Evolutionary conservation across 2,888 invertebrate species (phyloP).

Genomic region (Steinernema hermaphroditum): DNA sequence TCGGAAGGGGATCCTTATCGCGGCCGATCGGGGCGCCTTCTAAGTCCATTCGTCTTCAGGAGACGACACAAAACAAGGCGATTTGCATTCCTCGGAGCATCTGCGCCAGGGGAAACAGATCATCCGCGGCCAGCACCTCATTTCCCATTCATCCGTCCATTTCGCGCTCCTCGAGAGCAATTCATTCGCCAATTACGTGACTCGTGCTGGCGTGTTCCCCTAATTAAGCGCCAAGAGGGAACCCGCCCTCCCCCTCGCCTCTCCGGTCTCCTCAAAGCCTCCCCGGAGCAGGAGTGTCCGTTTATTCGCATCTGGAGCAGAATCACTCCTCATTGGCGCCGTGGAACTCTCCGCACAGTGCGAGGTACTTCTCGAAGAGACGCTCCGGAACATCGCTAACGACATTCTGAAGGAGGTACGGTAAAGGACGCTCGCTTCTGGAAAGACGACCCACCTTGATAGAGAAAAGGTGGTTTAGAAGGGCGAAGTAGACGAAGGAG

Average conservation of each 20-base stretch:
- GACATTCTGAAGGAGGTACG: not conserved
- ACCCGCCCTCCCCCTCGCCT: too few species aligned
- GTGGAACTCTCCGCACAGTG: not conserved
- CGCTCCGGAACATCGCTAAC: slow-evolving; percentile 1
- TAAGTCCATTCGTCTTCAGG: too few species aligned
- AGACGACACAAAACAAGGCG: too few species aligned
- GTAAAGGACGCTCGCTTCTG: not conserved
- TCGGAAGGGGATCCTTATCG: too few species aligned
- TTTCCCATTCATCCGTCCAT: not conserved
- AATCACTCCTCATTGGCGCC: too few species aligned
- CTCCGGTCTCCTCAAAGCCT: too few species aligned
- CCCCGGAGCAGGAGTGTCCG: too few species aligned
- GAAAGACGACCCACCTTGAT: not conserved
- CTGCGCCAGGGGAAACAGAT: too few species aligned
- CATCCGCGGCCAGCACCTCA: not conserved
- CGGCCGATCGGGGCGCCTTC: too few species aligned
- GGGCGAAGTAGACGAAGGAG: slow-evolving; percentile 18
- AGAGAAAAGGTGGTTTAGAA: slow-evolving; percentile 2
- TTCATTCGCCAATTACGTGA: slow-evolving; percentile 23
- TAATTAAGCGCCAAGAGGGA: slow-evolving; percentile 13
- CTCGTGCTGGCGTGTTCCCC: not conserved
- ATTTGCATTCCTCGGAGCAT: too few species aligned
- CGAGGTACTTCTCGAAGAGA: slow-evolving; percentile 14
- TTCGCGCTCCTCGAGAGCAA: slow-evolving; percentile 7
- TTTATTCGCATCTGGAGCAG: too few species aligned